These are phyloP conservation scores for Pogonognathellus flavescens DNA, from an alignment of 1,140 invertebrate genomes.

Conservation along the genomic window DNA sequence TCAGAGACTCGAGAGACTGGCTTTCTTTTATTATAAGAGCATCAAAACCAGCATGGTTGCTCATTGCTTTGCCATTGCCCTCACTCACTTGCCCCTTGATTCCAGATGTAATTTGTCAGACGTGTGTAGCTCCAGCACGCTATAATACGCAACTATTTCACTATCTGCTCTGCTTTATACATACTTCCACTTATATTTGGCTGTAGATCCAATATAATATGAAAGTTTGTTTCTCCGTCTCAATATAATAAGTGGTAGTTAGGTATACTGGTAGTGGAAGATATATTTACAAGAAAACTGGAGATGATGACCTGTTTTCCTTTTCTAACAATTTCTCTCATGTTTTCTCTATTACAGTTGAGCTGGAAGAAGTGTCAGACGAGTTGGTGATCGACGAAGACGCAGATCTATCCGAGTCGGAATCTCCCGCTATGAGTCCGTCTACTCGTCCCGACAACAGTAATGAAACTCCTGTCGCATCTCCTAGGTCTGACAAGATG, in stretches of 20 bases:
- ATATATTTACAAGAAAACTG: not conserved
- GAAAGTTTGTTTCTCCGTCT: not conserved
- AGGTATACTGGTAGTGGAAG: not conserved
- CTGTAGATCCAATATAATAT: not conserved
- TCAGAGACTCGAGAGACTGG: constrained; percentile 46
- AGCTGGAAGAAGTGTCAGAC: constrained; percentile 59
- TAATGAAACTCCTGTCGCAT: constrained; percentile 52
- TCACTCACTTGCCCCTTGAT: constrained; percentile 50
- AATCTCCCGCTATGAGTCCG: constrained; percentile 63
- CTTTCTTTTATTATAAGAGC: constrained; percentile 48
- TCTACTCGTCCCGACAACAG: constrained; percentile 54
- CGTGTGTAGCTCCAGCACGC: constrained; percentile 23
- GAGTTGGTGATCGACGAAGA: constrained; percentile 64
- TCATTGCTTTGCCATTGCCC: constrained; percentile 52
- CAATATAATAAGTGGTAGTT: not conserved
- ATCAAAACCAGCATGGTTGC: constrained; percentile 48
- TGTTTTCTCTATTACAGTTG: constrained; percentile 56
- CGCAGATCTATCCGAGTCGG: constrained; percentile 56
- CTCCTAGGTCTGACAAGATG: constrained; percentile 63
- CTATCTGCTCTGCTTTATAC: constrained; percentile 26
- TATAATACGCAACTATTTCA: constrained; percentile 14
- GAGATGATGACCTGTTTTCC: constrained; percentile 60
- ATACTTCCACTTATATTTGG: not conserved
- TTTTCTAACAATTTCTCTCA: constrained; percentile 50
- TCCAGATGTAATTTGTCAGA: constrained; percentile 60